Percentiles rank a stretch among this genome's conserved stretches.
These are phyloP conservation scores for Euura lappo DNA, from an alignment of 1,140 invertebrate species.

Conservation along the genomic window DNA sequence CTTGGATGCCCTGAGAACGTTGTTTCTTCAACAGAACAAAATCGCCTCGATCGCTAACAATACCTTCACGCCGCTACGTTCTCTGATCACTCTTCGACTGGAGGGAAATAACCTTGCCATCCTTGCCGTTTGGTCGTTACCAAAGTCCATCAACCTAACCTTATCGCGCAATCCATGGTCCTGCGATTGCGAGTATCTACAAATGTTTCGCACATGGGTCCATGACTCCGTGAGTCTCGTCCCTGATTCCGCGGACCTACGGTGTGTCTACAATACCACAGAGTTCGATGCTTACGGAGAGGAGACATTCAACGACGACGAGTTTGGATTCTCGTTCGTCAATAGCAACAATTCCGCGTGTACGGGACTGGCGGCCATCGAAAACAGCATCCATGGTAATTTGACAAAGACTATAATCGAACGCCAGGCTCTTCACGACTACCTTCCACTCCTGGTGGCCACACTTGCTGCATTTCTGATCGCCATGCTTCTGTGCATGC, in stretches of 20 bases:
- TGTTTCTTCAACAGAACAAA: constrained; percentile 72
- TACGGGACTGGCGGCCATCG: constrained; percentile 68
- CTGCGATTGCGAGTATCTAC: constrained; percentile 85
- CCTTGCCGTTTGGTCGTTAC: constrained; percentile 79
- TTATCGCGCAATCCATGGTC: constrained; percentile 85
- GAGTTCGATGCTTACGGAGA: constrained; percentile 65
- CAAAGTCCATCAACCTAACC: constrained; percentile 70
- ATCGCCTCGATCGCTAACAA: constrained; percentile 76
- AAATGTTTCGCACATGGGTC: constrained; percentile 81
- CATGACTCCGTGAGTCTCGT: constrained; percentile 66
- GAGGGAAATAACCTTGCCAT: constrained; percentile 79
- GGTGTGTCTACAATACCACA: constrained; percentile 68
- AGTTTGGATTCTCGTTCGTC: constrained; percentile 61
- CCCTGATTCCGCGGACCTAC: constrained; percentile 67
- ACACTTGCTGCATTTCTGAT: constrained; percentile 75
- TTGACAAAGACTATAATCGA: constrained; percentile 75
- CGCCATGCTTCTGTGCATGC: constrained; percentile 72
- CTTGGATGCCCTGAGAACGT: constrained; percentile 66
- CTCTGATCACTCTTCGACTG: constrained; percentile 74
- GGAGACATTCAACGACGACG: constrained; percentile 61
- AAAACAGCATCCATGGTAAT: constrained; percentile 73
- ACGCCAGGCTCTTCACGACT: constrained; percentile 76
- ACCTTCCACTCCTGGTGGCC: constrained; percentile 77
- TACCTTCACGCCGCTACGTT: constrained; percentile 76
- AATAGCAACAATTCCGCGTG: constrained; percentile 53